Conservation (phyloP, 2,113 vertebrate species). For the Argyrosomus japonicus region DNA sequence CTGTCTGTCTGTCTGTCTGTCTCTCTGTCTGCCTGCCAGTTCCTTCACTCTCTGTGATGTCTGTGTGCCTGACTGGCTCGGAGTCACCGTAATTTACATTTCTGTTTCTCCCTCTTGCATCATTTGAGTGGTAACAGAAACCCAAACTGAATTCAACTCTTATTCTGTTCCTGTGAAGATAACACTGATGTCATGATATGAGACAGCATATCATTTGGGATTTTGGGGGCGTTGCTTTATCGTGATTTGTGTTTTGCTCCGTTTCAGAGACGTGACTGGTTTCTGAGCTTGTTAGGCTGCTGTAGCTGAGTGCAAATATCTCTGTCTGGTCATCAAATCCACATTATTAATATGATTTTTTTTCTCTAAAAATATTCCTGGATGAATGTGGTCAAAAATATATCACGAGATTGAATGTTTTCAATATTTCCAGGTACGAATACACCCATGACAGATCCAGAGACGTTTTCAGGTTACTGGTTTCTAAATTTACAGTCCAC, state of each 20-base stretch:
- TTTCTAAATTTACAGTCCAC: constrained; percentile 19
- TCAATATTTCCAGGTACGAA: background rate
- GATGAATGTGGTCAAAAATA: background rate
- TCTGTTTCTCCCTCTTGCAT: constrained; percentile 76
- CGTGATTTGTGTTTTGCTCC: constrained; percentile 10
- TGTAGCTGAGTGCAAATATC: background rate
- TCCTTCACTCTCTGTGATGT: constrained; percentile 36
- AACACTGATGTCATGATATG: constrained; percentile 37
- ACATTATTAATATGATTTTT: background rate
- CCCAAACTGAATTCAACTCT: constrained; percentile 33
- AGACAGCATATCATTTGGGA: constrained; percentile 31
- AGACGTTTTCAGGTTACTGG: background rate
- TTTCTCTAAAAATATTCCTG: background rate
- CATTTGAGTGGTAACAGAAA: constrained; percentile 55
- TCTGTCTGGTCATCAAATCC: background rate
- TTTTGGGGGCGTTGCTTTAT: constrained; percentile 3
- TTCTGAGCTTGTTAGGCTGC: background rate
- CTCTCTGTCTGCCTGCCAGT: constrained; percentile 14
- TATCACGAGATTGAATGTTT: background rate
- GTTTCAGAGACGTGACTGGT: background rate
- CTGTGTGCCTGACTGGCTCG: constrained; percentile 32
- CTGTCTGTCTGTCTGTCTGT: background rate
- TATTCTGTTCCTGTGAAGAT: constrained; percentile 26
- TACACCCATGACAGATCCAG: background rate
- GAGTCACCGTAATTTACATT: constrained; percentile 60